Percentiles rank a stretch among this genome's conserved stretches.
Evolutionary conservation across 2,113 vertebrate genomes (phyloP).

Genomic region (Coturnix japonica): DNA sequence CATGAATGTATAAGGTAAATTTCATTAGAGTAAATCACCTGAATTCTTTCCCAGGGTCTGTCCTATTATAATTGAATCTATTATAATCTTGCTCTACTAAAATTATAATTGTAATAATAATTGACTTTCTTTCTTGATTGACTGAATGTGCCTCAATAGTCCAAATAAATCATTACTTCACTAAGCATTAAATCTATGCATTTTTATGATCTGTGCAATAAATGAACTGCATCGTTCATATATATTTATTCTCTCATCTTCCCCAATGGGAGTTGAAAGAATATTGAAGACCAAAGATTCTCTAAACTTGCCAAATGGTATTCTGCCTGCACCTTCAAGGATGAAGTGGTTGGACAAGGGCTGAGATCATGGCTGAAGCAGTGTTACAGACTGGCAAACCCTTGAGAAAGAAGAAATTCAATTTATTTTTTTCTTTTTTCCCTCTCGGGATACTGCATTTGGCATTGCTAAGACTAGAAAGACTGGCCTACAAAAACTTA

Average conservation of each 20-base stretch:
- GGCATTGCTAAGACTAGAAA: not conserved
- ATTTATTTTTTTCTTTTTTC: too few relatives aligned
- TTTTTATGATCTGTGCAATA: not conserved
- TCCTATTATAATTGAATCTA: not conserved
- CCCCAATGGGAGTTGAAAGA: not conserved
- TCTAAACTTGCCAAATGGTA: not conserved
- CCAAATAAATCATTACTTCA: not conserved
- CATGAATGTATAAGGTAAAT: not conserved
- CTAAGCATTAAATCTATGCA: not conserved
- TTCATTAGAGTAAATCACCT: not conserved
- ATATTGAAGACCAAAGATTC: not conserved
- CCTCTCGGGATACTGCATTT: too few relatives aligned
- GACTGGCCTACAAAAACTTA: not conserved
- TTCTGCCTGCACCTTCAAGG: not conserved
- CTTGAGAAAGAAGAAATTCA: not conserved
- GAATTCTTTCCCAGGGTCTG: not conserved
- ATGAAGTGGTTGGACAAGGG: not conserved
- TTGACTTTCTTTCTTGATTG: not conserved
- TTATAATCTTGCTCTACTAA: not conserved
- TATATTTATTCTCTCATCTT: not conserved
- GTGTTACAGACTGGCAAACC: not conserved
- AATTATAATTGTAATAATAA: conserved; percentile 5
- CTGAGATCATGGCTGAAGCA: not conserved
- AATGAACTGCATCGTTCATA: not conserved
- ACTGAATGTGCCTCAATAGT: not conserved